Evolutionary conservation across 2,888 invertebrate species (phyloP).

Genomic region (Keiferia lycopersicella): DNA sequence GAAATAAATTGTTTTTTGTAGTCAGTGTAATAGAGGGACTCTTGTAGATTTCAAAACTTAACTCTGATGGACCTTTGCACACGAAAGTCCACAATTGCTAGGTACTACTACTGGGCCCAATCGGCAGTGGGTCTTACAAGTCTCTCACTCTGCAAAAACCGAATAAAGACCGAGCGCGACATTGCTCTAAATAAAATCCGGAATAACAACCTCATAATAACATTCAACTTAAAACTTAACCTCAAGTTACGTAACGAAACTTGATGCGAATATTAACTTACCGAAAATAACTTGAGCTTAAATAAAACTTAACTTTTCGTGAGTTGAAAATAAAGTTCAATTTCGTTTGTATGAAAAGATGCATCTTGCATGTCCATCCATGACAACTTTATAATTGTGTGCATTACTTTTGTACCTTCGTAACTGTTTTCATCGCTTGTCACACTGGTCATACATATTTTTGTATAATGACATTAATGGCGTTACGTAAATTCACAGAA

Average conservation of each 20-base stretch:
- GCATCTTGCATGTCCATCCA: neutral
- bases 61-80: too few species aligned
- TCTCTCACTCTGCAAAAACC: constrained; percentile 2
- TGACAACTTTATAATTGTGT: neutral
- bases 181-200: constrained; percentile 26
- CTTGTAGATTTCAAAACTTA: too few species aligned
- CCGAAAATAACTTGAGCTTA: neutral
- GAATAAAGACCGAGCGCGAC: constrained; percentile 8
- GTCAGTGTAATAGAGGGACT: too few species aligned
- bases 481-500: too few species aligned
- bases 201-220: constrained; percentile 13
- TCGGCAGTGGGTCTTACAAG: too few species aligned
- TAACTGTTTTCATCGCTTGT: neutral
- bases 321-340: neutral
- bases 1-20: too few species aligned
- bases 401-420: neutral
- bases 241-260: constrained; percentile 37
- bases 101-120: too few species aligned
- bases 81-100: too few species aligned
- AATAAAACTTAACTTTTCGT: neutral
- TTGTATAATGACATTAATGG: neutral
- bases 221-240: constrained; percentile 44
- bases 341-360: neutral
- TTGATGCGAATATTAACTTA: constrained; percentile 10
- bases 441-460: neutral